These are phyloP conservation scores for Tenthredo mesomela DNA, from an alignment of 2,888 invertebrate species.

Conservation along the genomic window DNA sequence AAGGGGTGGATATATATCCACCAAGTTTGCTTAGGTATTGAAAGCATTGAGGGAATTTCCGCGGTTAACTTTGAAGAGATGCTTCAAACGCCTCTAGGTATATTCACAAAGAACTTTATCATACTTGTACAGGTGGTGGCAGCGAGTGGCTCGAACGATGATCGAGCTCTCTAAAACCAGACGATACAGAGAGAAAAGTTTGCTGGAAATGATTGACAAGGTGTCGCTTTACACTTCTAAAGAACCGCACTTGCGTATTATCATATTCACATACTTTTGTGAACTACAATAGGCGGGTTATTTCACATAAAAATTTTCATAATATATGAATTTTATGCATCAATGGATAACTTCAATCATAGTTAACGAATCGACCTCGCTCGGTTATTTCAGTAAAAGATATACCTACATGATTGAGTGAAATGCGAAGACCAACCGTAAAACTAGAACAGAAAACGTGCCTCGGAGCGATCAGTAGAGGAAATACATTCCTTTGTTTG, in stretches of 20 bases:
- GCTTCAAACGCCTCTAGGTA: neutral
- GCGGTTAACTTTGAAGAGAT: constrained; percentile 2
- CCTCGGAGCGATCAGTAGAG: neutral
- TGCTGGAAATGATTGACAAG: constrained; percentile 8
- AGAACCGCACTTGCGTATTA: neutral
- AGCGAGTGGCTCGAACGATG: neutral
- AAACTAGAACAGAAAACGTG: neutral
- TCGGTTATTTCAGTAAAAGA: neutral
- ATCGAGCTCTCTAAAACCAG: neutral
- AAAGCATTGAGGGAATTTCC: neutral
- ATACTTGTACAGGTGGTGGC: constrained; percentile 6
- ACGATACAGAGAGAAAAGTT: neutral
- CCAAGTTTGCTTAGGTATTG: neutral
- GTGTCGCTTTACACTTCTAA: neutral
- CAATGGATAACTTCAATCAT: neutral
- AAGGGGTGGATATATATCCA: neutral
- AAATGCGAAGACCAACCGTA: neutral
- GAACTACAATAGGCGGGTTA: neutral
- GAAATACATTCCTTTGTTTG: constrained; percentile 10
- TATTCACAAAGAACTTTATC: constrained; percentile 45
- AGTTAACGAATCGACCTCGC: neutral
- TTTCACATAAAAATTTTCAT: neutral
- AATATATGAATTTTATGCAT: neutral
- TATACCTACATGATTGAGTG: neutral
- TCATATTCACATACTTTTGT: neutral